phyloP scores from a whole-genome alignment of 1,140 invertebrate species.

The Mercenaria mercenaria region DNA sequence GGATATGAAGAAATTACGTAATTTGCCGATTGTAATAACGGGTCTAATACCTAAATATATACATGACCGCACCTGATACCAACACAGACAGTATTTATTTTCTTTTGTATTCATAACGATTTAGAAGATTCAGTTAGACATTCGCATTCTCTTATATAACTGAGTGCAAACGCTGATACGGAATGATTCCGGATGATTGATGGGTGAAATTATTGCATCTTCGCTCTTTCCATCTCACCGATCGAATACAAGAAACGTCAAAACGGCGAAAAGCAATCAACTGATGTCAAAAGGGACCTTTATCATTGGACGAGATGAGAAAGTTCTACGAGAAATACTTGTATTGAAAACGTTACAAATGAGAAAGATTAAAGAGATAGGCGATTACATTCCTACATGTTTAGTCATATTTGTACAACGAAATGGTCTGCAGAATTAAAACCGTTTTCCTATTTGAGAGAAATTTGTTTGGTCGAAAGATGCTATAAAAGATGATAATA shows the following conservation, averaged over 20 bases:
- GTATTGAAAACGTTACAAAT: constrained; percentile 18
- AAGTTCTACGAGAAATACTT: background rate
- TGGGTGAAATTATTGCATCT: background rate
- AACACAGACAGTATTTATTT: too few relatives aligned
- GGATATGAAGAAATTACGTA: too few relatives aligned
- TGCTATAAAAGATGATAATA: too few relatives aligned
- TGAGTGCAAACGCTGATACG: background rate
- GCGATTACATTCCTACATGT: constrained; percentile 7
- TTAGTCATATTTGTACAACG: constrained; percentile 23
- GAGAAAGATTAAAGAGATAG: constrained; percentile 11
- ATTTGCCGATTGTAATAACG: too few relatives aligned
- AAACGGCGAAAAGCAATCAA: constrained; percentile 39
- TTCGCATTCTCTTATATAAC: constrained; percentile 4
- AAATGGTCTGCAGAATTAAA: background rate
- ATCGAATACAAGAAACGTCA: constrained; percentile 30
- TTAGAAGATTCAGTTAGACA: background rate
- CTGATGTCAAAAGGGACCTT: constrained; percentile 30
- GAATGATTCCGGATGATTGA: constrained; percentile 28
- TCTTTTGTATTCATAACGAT: background rate
- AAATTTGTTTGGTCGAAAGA: too few relatives aligned
- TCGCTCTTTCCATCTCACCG: background rate
- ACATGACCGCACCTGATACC: too few relatives aligned
- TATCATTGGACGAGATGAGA: background rate
- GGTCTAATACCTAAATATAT: too few relatives aligned
- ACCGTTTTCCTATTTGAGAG: too few relatives aligned